These are phyloP conservation scores for Gambusia affinis DNA, from an alignment of 2,113 vertebrate genomes.

Conservation along the genomic window DNA sequence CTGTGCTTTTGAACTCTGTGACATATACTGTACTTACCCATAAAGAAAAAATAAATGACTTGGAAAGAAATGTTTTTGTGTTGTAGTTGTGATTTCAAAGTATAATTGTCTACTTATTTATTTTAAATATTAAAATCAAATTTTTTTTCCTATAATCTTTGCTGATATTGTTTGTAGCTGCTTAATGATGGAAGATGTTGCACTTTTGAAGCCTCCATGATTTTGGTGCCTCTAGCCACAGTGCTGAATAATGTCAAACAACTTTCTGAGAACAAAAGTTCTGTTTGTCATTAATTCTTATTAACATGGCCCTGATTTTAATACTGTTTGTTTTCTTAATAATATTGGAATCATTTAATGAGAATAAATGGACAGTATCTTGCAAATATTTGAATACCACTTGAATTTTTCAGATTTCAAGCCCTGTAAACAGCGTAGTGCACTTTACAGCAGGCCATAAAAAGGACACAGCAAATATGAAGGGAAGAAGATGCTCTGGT, in stretches of 20 bases:
- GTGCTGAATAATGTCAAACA: too few species aligned
- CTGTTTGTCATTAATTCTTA: background rate
- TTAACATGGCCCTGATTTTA: background rate
- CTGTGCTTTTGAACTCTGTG: conserved; percentile 14
- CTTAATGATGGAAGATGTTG: background rate
- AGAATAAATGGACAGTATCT: background rate
- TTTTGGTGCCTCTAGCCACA: background rate
- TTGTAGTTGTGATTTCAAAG: background rate
- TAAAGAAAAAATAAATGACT: conserved; percentile 32
- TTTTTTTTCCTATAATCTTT: background rate
- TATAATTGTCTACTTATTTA: background rate
- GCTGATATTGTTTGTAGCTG: background rate
- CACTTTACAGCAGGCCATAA: background rate
- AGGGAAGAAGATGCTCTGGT: background rate
- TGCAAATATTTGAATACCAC: background rate
- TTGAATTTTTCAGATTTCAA: background rate
- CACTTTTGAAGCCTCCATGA: background rate
- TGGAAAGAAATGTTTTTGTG: conserved; percentile 17
- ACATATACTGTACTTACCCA: background rate
- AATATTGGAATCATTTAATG: background rate
- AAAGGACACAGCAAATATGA: background rate
- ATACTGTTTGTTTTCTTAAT: background rate
- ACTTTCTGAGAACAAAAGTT: background rate
- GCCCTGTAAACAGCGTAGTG: background rate
- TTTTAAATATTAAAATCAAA: background rate